Evolutionary conservation across 1,140 invertebrate genomes (phyloP).

Genomic region (Aphelenchoides besseyi): DNA sequence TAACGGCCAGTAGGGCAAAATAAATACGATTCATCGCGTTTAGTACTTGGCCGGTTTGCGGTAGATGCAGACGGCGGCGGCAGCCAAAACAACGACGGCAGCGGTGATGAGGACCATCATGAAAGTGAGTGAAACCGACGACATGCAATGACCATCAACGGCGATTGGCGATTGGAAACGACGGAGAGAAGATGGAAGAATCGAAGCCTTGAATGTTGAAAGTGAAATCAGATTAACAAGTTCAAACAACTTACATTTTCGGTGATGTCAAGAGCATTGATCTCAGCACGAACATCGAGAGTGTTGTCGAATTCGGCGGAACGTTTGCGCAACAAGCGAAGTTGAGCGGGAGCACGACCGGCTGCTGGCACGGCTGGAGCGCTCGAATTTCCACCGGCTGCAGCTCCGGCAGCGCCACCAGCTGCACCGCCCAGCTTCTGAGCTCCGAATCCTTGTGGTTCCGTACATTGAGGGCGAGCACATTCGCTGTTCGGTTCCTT

Average conservation of each 20-base stretch:
- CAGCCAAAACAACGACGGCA: background rate
- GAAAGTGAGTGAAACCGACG: background rate
- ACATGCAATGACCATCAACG: background rate
- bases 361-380: slow-evolving; percentile 24
- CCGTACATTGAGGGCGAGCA: slow-evolving; percentile 57
- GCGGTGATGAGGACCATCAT: background rate
- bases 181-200: background rate
- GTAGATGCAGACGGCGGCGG: background rate
- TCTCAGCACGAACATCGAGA: slow-evolving; percentile 58
- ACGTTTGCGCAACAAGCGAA: slow-evolving; percentile 58
- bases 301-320: slow-evolving; percentile 49
- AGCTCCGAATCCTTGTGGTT: slow-evolving; percentile 61
- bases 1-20: background rate
- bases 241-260: background rate
- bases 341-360: slow-evolving; percentile 39
- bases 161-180: background rate
- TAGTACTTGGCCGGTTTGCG: background rate
- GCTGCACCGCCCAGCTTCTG: slow-evolving; percentile 43
- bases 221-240: background rate
- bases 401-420: slow-evolving; percentile 30
- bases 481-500: slow-evolving; percentile 60
- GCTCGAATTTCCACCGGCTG: slow-evolving; percentile 13
- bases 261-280: slow-evolving; percentile 56
- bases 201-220: background rate
- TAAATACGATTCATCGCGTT: background rate